Conservation (phyloP, 1,140 invertebrate genomes). For the Danaus plexippus region DNA sequence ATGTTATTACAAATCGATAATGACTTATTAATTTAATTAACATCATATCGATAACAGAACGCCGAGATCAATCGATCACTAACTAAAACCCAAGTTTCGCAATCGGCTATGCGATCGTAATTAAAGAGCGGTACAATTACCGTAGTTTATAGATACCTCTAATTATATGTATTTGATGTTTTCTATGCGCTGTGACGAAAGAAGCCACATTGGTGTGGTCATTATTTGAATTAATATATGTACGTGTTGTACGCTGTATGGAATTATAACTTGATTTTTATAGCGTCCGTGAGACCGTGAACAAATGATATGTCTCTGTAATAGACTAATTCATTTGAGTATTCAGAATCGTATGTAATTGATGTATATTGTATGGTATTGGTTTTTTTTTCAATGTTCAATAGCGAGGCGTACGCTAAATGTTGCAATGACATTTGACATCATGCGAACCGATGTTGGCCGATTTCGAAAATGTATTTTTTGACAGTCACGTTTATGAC, state of each 20-base stretch:
- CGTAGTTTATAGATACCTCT: constrained; percentile 65
- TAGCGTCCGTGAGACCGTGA: constrained; percentile 58
- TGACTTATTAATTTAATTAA: no score
- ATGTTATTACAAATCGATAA: no score
- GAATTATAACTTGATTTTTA: constrained; percentile 64
- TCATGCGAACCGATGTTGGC: no score
- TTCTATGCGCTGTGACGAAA: constrained; percentile 69
- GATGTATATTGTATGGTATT: no score
- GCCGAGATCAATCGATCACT: constrained; percentile 21
- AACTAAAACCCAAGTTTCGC: constrained; percentile 39
- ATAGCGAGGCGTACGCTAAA: no score
- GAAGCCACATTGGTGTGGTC: constrained; percentile 54
- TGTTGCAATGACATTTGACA: no score
- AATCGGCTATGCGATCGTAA: constrained; percentile 59
- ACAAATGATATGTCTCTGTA: constrained; percentile 61
- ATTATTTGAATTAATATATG: constrained; percentile 70
- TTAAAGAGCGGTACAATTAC: constrained; percentile 66
- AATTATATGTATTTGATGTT: constrained; percentile 70
- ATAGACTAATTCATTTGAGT: constrained; percentile 22
- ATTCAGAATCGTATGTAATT: constrained; percentile 8
- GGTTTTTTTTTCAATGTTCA: no score
- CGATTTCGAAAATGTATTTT: no score
- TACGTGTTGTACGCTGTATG: constrained; percentile 60
- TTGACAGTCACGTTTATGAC: no score
- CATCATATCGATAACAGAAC: constrained; percentile 5